A percentile compares a stretch with the other conserved stretches of the same genome.
These are phyloP conservation scores for Odocoileus virginianus DNA, from an alignment of 2,113 vertebrate genomes.

Conservation along the genomic window DNA sequence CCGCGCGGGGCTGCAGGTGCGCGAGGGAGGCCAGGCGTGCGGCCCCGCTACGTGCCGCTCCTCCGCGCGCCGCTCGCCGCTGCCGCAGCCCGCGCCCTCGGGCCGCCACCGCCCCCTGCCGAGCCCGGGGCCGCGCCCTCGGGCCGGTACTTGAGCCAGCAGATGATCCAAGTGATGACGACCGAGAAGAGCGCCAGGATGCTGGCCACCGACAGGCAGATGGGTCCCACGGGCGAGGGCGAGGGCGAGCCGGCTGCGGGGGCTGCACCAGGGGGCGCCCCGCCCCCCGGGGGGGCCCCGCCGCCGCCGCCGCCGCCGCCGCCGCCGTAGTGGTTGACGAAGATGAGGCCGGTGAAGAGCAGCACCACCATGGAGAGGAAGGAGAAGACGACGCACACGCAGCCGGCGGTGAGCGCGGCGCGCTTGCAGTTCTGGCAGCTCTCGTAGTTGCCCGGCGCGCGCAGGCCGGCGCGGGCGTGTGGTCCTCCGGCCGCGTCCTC, in stretches of 20 bases:
- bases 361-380: conserved; percentile 94
- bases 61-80: not conserved
- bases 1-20: not conserved
- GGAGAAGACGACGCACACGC: conserved; percentile 93
- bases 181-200: conserved; percentile 94
- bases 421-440: conserved; percentile 93
- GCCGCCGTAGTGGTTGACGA: conserved; percentile 88
- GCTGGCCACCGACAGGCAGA: conserved; percentile 92
- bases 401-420: conserved; percentile 91
- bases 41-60: conserved; percentile 45
- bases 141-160: conserved; percentile 94
- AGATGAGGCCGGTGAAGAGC: conserved; percentile 94
- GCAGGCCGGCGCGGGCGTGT: conserved; percentile 81
- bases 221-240: conserved; percentile 91
- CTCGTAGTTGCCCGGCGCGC: conserved; percentile 87
- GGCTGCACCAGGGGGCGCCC: conserved; percentile 70
- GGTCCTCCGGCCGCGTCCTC: conserved; percentile 42
- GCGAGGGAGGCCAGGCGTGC: rapidly evolving
- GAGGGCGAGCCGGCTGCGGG: conserved; percentile 67
- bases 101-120: conserved; percentile 71
- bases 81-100: conserved; percentile 52
- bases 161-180: conserved; percentile 94
- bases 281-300: conserved; percentile 68
- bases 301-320: not conserved
- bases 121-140: conserved; percentile 75